These are phyloP conservation scores for Typhlomys cinereus DNA, from an alignment of 2,113 vertebrate species.

Conservation along the genomic window DNA sequence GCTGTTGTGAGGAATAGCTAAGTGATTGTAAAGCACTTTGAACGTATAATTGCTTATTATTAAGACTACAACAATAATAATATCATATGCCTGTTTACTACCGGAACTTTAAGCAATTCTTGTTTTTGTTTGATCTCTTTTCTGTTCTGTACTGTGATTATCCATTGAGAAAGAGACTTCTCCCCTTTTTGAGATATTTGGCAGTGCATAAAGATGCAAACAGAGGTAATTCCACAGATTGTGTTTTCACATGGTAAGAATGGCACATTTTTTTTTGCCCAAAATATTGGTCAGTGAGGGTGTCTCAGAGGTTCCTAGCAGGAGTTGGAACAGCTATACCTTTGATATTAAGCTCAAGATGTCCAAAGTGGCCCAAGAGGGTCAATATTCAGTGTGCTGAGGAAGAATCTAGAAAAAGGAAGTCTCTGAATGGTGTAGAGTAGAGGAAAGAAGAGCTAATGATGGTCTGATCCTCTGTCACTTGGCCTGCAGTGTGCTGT, in stretches of 20 bases:
- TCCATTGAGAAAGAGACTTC: background rate
- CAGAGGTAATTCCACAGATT: background rate
- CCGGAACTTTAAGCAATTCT: constrained; percentile 75
- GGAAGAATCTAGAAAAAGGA: background rate
- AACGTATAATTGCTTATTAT: constrained; percentile 80
- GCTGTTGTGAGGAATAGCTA: constrained; percentile 83
- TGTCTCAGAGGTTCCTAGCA: background rate
- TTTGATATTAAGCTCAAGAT: background rate
- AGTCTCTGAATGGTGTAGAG: background rate
- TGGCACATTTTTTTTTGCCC: constrained; percentile 34
- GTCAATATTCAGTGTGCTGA: background rate
- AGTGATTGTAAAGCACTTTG: constrained; percentile 81
- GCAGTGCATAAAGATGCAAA: constrained; percentile 1
- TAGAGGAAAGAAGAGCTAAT: background rate
- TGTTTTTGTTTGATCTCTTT: constrained; percentile 73
- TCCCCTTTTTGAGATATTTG: constrained; percentile 18
- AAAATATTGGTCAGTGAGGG: background rate
- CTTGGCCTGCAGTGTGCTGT: background rate
- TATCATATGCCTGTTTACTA: constrained; percentile 81
- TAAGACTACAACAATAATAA: constrained; percentile 82
- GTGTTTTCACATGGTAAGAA: background rate
- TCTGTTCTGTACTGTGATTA: constrained; percentile 67
- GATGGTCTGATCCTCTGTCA: background rate
- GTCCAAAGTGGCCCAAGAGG: background rate
- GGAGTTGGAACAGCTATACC: background rate